phyloP scores from a whole-genome alignment of 2,888 invertebrate genomes.

The Cantharis nigra region DNA sequence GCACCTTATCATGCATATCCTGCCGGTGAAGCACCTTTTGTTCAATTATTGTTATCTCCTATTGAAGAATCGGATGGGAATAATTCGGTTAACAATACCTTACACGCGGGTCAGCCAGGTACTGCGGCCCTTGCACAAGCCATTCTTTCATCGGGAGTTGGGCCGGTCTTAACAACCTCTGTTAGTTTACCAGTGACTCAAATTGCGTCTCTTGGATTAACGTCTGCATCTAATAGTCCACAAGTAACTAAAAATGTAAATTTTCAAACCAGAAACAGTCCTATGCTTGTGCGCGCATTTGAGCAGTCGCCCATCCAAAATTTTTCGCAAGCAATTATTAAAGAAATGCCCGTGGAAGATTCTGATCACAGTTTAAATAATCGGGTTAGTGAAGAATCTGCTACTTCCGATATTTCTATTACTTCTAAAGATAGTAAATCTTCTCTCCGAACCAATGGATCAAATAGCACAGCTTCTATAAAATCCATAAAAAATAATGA shows the following conservation, averaged over 20 bases:
- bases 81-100: conserved; percentile 70
- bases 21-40: conserved; percentile 69
- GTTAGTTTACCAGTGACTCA: conserved; percentile 65
- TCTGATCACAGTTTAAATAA: conserved; percentile 41
- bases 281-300: conserved; percentile 41
- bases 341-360: conserved; percentile 31
- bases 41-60: conserved; percentile 80
- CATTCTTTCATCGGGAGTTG: conserved; percentile 67
- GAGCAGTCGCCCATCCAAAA: conserved; percentile 16
- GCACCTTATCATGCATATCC: conserved; percentile 50
- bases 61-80: conserved; percentile 83
- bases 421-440: conserved; percentile 49
- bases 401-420: conserved; percentile 48
- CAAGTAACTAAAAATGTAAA: conserved; percentile 43
- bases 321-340: conserved; percentile 23
- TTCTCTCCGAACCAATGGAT: conserved; percentile 50
- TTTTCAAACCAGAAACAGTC: conserved; percentile 35
- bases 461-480: conserved; percentile 46
- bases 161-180: conserved; percentile 56
- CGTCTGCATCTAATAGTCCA: conserved; percentile 59
- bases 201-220: conserved; percentile 59
- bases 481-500: conserved; percentile 43
- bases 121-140: conserved; percentile 81
- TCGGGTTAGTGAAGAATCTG: conserved; percentile 50
- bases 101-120: conserved; percentile 72